Base-by-base conservation (phyloP, 2,113 vertebrate genomes). In the Dipodomys ordii region DNA sequence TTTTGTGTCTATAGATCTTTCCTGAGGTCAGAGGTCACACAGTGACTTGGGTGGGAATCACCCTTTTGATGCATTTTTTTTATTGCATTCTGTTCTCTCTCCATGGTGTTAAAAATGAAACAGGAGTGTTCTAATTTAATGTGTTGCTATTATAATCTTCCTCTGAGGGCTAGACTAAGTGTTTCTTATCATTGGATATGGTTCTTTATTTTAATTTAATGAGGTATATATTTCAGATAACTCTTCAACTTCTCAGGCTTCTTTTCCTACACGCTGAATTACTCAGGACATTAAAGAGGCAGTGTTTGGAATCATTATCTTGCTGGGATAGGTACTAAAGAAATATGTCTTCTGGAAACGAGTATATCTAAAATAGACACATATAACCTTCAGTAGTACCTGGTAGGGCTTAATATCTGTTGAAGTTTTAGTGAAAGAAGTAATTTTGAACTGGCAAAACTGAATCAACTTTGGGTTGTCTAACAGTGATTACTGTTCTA, bases 401-500 rank as follows among this genome's bases (percentile, higher is more conserved):
- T 32, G 22, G 11, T 2, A 32, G 39, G 9, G 5, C 13, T 60
- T 44, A 28, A 3, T 23, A 23, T 30, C 27, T 80, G 39, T 11
- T 2, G 39, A 74, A 6, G 25, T 15, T 83, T 83, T 25, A 49
- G 20, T 74, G 62, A 68, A 76, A 73, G 16, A 79, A 68, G 53
- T 49, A 49, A 83, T 62, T 71, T 57, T 25, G 39, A 74, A 64
- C 19, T 13, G 2, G 18, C 4, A 39, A 12, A n/a, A 39, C n/a
- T 76, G 78, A 73, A 39, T 7, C n/a, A 30, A 53, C 35, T 94
- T 91, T 91, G 72, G 81, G 35, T 65, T 32, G 18, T 69, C 22
- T 28, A 18, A 27, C 11, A 23, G 28, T 62, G 46, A 28, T 23
- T 27, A 20, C 25, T 79, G 12, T 84, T 30, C 9, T 16, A 0